Evolutionary conservation across 2,888 invertebrate genomes (phyloP).

Genomic region (Drosophila tanythrix): DNA sequence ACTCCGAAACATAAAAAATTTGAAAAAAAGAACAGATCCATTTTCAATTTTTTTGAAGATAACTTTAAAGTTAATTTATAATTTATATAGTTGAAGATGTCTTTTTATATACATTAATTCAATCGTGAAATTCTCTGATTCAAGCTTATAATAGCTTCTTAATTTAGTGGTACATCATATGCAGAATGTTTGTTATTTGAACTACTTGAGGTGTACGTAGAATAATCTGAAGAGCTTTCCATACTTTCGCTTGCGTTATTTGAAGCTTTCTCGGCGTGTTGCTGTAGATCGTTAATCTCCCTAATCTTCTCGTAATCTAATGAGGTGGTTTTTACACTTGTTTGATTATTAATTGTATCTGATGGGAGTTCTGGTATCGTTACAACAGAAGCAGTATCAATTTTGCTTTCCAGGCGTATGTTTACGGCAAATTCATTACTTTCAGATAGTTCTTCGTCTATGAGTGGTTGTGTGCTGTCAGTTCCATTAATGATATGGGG

Average conservation of each 20-base stretch:
- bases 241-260: neutral
- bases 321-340: neutral
- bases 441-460: neutral
- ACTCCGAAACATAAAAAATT: neutral
- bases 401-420: neutral
- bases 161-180: constrained; percentile 26
- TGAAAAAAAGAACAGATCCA: neutral
- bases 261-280: neutral
- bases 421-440: neutral
- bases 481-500: neutral
- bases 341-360: neutral
- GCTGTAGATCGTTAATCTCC: neutral
- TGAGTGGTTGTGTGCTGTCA: neutral
- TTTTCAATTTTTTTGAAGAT: neutral
- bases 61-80: neutral
- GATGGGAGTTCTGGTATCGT: neutral
- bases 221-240: neutral
- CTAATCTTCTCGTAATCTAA: neutral
- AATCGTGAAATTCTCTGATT: neutral
- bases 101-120: neutral
- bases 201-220: neutral
- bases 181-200: constrained; percentile 5
- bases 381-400: neutral
- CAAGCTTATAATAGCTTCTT: neutral
- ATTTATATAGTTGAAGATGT: neutral